Conservation (phyloP, 1,140 invertebrate genomes). For the Homalodisca vitripennis region DNA sequence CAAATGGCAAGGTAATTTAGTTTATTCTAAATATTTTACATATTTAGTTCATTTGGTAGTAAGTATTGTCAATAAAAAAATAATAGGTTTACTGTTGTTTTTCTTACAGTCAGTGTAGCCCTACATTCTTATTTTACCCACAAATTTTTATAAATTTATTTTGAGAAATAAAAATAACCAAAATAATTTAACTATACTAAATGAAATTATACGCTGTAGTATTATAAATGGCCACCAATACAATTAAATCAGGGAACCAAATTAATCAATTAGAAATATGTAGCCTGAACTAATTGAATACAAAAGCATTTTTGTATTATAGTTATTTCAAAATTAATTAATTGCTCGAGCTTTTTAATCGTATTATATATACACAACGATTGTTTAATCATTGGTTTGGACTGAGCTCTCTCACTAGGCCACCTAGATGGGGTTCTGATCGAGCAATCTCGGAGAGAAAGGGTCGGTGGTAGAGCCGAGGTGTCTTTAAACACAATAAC, state of each 20-base stretch:
- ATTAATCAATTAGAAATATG: background rate
- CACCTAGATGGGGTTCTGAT: too few species aligned
- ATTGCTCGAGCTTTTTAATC: too few species aligned
- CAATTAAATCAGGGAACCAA: too few species aligned
- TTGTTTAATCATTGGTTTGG: too few species aligned
- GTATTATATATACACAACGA: too few species aligned
- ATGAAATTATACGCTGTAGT: background rate
- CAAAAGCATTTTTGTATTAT: too few species aligned
- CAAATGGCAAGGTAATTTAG: slow-evolving; percentile 81
- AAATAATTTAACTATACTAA: background rate
- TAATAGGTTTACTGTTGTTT: background rate
- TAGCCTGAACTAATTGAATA: background rate
- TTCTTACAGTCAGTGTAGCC: background rate
- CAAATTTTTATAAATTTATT: background rate
- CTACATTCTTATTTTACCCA: background rate
- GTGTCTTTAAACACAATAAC: too few species aligned
- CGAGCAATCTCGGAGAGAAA: too few species aligned
- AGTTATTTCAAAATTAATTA: too few species aligned
- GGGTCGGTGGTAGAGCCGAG: too few species aligned
- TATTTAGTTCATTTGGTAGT: background rate
- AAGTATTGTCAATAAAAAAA: background rate
- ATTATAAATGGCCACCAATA: too few species aligned
- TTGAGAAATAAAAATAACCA: background rate
- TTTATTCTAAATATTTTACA: slow-evolving; percentile 21
- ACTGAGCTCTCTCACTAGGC: too few species aligned